phyloP scores from a whole-genome alignment of 2,888 invertebrate genomes.

The Lepidonotus clava region DNA sequence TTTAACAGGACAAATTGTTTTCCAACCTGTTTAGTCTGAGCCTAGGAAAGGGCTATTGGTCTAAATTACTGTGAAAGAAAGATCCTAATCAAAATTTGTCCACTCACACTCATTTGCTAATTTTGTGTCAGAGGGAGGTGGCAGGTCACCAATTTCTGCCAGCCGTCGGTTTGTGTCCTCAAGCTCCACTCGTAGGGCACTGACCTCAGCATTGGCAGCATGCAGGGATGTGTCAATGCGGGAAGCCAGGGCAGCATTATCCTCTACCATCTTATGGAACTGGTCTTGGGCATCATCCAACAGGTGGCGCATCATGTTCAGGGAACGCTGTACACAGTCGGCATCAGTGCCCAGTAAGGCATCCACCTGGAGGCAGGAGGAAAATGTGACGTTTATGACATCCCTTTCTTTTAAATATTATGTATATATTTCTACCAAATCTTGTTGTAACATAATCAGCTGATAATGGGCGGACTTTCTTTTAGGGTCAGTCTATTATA shows the following conservation, averaged over 20 bases:
- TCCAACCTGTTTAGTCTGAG: too few species aligned
- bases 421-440: too few species aligned
- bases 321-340: conserved; percentile 87
- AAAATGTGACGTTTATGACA: too few species aligned
- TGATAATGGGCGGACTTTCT: too few species aligned
- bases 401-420: too few species aligned
- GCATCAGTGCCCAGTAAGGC: conserved; percentile 77
- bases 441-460: too few species aligned
- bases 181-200: conserved; percentile 82
- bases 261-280: conserved; percentile 84
- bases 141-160: conserved; percentile 68
- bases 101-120: conserved; percentile 53
- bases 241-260: conserved; percentile 84
- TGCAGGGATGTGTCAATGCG: conserved; percentile 80
- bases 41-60: too few species aligned
- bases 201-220: conserved; percentile 83
- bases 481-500: too few species aligned
- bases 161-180: conserved; percentile 82
- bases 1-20: too few species aligned
- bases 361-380: conserved; percentile 66
- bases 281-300: conserved; percentile 88
- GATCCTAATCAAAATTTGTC: background rate
- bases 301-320: conserved; percentile 92
- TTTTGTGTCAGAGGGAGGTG: conserved; percentile 27
- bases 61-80: too few species aligned